These are phyloP conservation scores for Standfussiana lucernea DNA, from an alignment of 2,888 invertebrate genomes.

Conservation along the genomic window DNA sequence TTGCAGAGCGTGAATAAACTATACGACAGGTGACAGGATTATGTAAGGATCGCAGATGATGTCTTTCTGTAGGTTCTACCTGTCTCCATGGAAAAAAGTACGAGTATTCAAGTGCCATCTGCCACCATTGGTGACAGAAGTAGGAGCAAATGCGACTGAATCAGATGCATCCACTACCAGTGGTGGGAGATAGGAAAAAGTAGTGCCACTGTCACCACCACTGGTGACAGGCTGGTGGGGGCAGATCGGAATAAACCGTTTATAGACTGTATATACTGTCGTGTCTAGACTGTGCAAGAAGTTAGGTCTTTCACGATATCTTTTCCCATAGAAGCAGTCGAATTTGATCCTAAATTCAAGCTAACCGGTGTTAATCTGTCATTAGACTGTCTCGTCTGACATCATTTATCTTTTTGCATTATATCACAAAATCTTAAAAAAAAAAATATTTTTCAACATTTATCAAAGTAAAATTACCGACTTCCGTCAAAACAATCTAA, in stretches of 20 bases:
- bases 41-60: background rate
- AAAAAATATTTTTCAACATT: slow-evolving; percentile 19
- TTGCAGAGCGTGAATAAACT: background rate
- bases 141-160: background rate
- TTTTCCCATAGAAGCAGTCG: background rate
- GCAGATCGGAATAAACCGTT: background rate
- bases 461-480: slow-evolving; percentile 35
- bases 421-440: slow-evolving; percentile 15
- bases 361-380: background rate
- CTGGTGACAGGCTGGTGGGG: background rate
- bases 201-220: background rate
- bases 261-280: too few relatives aligned
- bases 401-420: slow-evolving; percentile 46
- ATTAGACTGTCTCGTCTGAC: slow-evolving; percentile 2
- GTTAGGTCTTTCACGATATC: too few relatives aligned
- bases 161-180: background rate
- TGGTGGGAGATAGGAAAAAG: background rate
- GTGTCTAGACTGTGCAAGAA: background rate
- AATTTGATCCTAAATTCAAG: background rate
- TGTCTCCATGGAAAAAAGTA: background rate
- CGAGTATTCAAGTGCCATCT: background rate
- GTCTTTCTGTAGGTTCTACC: background rate
- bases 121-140: background rate
- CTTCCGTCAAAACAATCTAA: slow-evolving; percentile 35
- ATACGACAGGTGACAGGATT: background rate